Conservation (phyloP, 2,113 vertebrate genomes). For the Bombycilla garrulus region DNA sequence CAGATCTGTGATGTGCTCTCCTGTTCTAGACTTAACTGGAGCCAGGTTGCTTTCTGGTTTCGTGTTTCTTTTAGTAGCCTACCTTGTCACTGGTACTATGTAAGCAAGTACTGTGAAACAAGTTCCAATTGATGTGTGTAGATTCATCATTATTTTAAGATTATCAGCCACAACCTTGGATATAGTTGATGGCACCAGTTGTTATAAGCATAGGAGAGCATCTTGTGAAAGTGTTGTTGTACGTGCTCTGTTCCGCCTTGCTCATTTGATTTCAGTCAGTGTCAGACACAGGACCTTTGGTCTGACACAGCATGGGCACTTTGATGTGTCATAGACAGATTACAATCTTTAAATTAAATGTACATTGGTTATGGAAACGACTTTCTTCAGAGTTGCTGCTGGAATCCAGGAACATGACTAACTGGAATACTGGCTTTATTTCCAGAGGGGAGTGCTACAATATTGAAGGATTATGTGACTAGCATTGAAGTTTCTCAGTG, state of each 20-base stretch:
- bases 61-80: neutral
- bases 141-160: neutral
- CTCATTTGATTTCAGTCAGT: neutral
- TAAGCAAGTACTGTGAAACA: neutral
- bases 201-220: neutral
- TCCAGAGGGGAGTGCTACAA: neutral
- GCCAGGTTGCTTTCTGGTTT: neutral
- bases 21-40: neutral
- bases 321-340: neutral
- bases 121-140: accelerated
- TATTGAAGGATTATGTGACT: neutral
- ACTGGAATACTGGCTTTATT: neutral
- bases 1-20: neutral
- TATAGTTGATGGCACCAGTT: neutral
- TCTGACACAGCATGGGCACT: neutral
- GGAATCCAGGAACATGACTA: neutral
- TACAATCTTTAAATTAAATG: neutral
- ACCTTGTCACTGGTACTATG: neutral
- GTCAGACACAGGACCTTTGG: neutral
- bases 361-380: neutral
- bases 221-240: neutral
- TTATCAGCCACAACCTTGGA: neutral
- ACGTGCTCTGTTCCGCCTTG: accelerated
- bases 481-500: neutral
- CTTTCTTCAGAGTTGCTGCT: neutral